Base-by-base conservation (phyloP, 2,888 invertebrate species). In the Lithophane leautieri region DNA sequence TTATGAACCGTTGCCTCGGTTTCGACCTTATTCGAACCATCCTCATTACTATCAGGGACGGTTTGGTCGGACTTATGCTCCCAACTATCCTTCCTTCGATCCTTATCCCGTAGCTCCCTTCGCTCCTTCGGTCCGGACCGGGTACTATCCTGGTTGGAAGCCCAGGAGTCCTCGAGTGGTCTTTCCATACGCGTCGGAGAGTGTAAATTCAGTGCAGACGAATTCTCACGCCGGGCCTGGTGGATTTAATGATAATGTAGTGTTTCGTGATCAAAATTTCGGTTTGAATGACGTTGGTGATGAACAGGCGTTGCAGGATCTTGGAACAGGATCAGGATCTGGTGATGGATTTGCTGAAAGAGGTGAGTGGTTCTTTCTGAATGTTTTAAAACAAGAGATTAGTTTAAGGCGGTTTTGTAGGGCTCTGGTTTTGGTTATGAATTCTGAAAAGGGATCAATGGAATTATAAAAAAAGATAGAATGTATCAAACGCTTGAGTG, bases 241-340 rank as follows among this genome's bases (percentile, higher is more conserved):
- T 52, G 86, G 84, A 22, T 79, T 88, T 71, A 87, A 86, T 71
- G 96, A 97, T 88, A 97, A 96, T 91, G 95, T 97, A 1, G 95
- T 96, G 93, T 96, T 95, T 86, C 97, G 97, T 90, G 97, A 97
- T 84, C 97, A 97, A 89, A 97, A 96, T 91, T 97, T 97, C 85
- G 97, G 97, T 83, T 91, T 97, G 70, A 97, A 97, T 83, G 97
- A 97, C 79, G 91, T 97, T 67, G 96, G 97, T 44, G 97, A 97
- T 84, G 97, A 97, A 42, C 97, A 97, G 82, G 97, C 96, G 80
- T 91, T 98, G 62, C 98, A 98, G 94, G 98, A 98, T 89, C 94
- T 97, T 73, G 96, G 94, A 14, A 95, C 97, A 19, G 97, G 96
- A 14, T 94, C 97, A 28, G 97, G 96, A 19, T 93, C 94, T 3